phyloP scores from a whole-genome alignment of 92 coral and sea anemone species.

The Palythoa grandis region DNA sequence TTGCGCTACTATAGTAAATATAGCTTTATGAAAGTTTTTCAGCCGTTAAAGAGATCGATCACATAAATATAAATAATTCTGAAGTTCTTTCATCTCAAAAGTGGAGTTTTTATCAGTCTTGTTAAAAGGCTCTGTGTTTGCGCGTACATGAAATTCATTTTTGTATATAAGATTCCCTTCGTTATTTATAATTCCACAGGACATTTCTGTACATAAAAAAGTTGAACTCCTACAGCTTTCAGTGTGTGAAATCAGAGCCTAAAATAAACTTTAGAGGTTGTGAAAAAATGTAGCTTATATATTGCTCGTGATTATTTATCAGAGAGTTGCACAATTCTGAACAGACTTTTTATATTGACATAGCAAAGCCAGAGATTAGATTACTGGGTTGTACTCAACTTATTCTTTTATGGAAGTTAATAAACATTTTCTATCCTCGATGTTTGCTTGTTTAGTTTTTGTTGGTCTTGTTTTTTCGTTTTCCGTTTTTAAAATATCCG shows the following conservation, averaged over 20 bases:
- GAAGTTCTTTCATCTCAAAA: background rate
- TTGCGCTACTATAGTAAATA: background rate
- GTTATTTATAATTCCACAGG: slow-evolving; percentile 36
- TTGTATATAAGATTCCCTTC: slow-evolving; percentile 5
- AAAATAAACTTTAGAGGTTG: slow-evolving; percentile 1
- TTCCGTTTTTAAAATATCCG: too few relatives aligned
- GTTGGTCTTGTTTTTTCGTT: too few relatives aligned
- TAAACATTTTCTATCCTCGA: slow-evolving; percentile 40
- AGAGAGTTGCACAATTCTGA: slow-evolving; percentile 19
- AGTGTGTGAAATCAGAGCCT: slow-evolving; percentile 14
- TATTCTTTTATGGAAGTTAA: slow-evolving; percentile 46
- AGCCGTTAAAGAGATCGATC: slow-evolving; percentile 8
- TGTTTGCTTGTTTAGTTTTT: background rate
- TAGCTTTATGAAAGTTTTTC: background rate
- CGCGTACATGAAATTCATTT: slow-evolving; percentile 7
- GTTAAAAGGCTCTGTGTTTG: slow-evolving; percentile 7
- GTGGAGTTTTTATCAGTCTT: background rate
- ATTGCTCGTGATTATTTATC: slow-evolving; percentile 42
- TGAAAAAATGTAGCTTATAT: slow-evolving; percentile 36
- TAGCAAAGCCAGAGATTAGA: slow-evolving; percentile 38
- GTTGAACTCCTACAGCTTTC: slow-evolving; percentile 10
- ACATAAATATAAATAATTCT: background rate
- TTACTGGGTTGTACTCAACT: slow-evolving; percentile 36
- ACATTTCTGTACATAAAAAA: slow-evolving; percentile 31
- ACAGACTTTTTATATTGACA: slow-evolving; percentile 37